Conservation (phyloP, 2,797 vertebrate species). For the Catharus ustulatus region DNA sequence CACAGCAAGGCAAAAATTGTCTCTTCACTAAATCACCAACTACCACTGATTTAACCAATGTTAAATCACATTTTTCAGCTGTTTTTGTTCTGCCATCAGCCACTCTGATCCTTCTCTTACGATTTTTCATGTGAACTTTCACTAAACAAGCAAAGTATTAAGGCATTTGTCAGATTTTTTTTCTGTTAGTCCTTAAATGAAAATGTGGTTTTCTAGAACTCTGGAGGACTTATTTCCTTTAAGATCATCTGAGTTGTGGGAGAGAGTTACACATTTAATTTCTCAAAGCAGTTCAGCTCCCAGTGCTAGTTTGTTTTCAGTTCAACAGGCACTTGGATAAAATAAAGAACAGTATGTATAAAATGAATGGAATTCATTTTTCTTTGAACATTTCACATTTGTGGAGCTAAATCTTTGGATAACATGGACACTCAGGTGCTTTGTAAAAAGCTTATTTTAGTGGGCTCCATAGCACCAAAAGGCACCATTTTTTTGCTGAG, state of each 20-base stretch:
- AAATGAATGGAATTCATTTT: conserved; percentile 38
- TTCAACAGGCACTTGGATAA: not conserved
- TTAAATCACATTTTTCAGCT: not conserved
- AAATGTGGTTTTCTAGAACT: conserved; percentile 4
- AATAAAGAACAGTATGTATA: not conserved
- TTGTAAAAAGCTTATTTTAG: not conserved
- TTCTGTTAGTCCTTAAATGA: not conserved
- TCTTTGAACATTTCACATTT: conserved; percentile 11
- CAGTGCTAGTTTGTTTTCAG: not conserved
- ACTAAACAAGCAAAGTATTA: conserved; percentile 15
- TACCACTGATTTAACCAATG: not conserved
- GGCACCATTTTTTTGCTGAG: not conserved
- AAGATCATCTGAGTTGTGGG: not conserved
- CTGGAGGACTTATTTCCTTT: not conserved
- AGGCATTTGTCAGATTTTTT: conserved; percentile 8
- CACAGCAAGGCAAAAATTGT: not conserved
- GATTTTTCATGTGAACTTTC: not conserved
- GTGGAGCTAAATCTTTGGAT: not conserved
- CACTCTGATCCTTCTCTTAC: not conserved
- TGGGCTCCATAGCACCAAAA: not conserved
- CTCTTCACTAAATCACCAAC: not conserved
- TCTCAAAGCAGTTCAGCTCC: conserved; percentile 9
- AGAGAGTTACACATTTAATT: not conserved
- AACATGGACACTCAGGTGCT: not conserved
- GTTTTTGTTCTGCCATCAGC: conserved; percentile 12